phyloP scores from a whole-genome alignment of 2,113 vertebrate genomes.

The Platichthys stellatus region DNA sequence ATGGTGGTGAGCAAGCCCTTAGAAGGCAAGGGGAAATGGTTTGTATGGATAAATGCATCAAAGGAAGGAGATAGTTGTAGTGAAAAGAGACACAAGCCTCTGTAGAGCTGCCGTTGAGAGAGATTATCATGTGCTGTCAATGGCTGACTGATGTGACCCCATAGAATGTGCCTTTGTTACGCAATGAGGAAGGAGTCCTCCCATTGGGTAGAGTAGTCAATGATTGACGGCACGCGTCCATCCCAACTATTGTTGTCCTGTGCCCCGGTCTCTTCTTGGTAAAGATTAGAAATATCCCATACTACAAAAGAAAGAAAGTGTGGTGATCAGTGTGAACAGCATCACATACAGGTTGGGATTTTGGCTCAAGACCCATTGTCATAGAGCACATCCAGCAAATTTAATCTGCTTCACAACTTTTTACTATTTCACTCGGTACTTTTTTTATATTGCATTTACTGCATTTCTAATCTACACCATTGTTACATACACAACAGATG shows the following conservation, averaged over 20 bases:
- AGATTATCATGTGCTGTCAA: conserved; percentile 70
- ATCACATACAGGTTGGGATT: conserved; percentile 26
- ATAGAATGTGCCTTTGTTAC: conserved; percentile 62
- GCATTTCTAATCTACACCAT: background rate
- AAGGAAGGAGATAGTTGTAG: conserved; percentile 53
- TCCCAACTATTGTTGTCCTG: conserved; percentile 58
- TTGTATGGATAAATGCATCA: conserved; percentile 23
- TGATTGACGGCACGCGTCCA: conserved; percentile 65
- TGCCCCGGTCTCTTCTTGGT: conserved; percentile 22
- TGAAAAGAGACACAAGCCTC: conserved; percentile 52
- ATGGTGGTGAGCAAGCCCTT: conserved; percentile 82
- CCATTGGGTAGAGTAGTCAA: conserved; percentile 44
- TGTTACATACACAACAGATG: conserved; percentile 22
- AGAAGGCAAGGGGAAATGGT: conserved; percentile 14
- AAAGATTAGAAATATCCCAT: conserved; percentile 33
- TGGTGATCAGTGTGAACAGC: conserved; percentile 26
- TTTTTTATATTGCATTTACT: background rate
- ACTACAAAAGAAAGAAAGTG: conserved; percentile 31
- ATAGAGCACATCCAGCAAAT: conserved; percentile 13
- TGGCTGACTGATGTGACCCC: conserved; percentile 69
- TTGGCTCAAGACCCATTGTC: conserved; percentile 4
- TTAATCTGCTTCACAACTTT: background rate
- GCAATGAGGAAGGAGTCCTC: conserved; percentile 34
- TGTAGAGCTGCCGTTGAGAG: conserved; percentile 48
- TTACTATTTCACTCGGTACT: background rate